Evolutionary conservation across 2,797 vertebrate species (phyloP).

Genomic region (Adelosebastes latens): DNA sequence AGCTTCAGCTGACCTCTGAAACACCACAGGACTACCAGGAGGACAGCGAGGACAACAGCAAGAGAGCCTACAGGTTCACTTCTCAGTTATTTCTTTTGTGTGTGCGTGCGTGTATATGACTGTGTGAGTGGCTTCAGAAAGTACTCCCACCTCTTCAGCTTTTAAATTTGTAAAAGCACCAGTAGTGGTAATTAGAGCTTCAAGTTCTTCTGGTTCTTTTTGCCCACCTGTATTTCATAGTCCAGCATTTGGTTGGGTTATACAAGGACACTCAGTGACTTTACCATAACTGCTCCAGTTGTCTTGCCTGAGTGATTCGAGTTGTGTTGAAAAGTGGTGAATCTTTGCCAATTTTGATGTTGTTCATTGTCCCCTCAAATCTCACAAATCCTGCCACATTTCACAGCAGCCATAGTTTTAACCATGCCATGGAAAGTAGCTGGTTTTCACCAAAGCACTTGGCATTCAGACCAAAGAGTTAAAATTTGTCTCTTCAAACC

Average conservation of each 20-base stretch:
- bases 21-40: conserved; percentile 88
- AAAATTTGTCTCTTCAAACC: not conserved
- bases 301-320: not conserved
- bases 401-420: not conserved
- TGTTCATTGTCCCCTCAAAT: not conserved
- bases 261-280: not conserved
- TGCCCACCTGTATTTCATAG: not conserved
- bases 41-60: conserved; percentile 90
- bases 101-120: not conserved
- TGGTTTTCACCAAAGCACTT: not conserved
- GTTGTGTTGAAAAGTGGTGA: not conserved
- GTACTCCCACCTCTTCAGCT: not conserved
- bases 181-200: not conserved
- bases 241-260: not conserved
- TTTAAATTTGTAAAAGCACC: not conserved
- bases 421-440: not conserved
- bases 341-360: not conserved
- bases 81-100: not conserved
- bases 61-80: conserved; percentile 91
- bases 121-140: not conserved
- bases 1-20: conserved; percentile 88
- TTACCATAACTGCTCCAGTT: not conserved
- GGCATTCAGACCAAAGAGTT: not conserved
- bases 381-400: not conserved
- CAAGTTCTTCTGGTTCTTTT: not conserved